Percentiles rank a stretch among this genome's conserved stretches.
Evolutionary conservation across 2,888 invertebrate species (phyloP).

Genomic region (Rugalucina vietnamica): DNA sequence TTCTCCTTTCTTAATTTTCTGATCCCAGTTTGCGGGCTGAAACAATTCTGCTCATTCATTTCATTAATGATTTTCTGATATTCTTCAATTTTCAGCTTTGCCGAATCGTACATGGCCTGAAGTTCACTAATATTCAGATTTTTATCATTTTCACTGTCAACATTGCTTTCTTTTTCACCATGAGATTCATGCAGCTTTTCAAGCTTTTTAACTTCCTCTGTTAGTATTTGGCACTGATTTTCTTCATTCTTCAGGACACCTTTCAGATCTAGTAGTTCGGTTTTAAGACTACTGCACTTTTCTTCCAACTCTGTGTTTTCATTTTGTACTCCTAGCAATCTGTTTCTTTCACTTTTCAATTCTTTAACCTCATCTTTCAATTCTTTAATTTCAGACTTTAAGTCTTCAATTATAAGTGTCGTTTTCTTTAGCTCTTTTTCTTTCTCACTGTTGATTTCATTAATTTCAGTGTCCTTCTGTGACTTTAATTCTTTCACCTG

Average conservation of each 20-base stretch:
- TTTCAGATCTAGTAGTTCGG: constrained; percentile 47
- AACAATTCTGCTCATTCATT: constrained; percentile 48
- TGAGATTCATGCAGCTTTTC: constrained; percentile 21
- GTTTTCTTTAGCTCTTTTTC: constrained; percentile 17
- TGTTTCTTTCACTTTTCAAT: constrained; percentile 20
- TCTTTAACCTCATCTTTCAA: constrained; percentile 10
- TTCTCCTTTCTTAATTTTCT: constrained; percentile 68
- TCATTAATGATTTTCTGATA: constrained; percentile 56
- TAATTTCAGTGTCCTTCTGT: neutral
- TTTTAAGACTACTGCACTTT: constrained; percentile 35
- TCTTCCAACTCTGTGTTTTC: constrained; percentile 39
- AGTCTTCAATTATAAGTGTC: neutral
- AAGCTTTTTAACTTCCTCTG: constrained; percentile 34
- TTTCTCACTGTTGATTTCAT: neutral
- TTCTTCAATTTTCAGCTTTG: constrained; percentile 52
- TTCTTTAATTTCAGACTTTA: neutral
- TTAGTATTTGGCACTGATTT: constrained; percentile 6
- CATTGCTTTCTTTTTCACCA: constrained; percentile 4
- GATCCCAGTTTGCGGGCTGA: constrained; percentile 58
- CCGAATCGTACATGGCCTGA: constrained; percentile 35
- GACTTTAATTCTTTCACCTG: neutral
- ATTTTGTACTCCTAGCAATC: constrained; percentile 20
- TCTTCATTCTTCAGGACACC: constrained; percentile 25
- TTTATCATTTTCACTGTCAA: constrained; percentile 23
- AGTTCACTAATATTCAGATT: constrained; percentile 20